Base-by-base conservation (phyloP, 2,113 vertebrate genomes). In the Galbula dea region DNA sequence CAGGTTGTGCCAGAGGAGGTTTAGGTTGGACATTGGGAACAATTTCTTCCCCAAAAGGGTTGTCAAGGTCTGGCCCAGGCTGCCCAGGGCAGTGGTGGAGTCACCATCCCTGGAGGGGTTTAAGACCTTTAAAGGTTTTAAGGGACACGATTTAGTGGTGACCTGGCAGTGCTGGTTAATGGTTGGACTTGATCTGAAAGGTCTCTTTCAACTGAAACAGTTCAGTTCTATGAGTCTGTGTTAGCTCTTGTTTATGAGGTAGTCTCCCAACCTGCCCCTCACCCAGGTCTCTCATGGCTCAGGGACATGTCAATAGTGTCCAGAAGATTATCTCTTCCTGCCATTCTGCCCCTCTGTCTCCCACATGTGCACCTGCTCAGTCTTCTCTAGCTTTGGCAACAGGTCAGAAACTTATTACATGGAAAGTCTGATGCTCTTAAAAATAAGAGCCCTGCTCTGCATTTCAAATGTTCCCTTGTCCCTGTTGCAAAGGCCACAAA, bases 281-380 rank as follows among this genome's bases (percentile, higher is more conserved):
- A 58, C n/a, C 19, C 20, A 29, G 27, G 29, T 27, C 24, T 55
- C 75, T 34, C n/a, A 6, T 16, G 36, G n/a, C 51, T 66, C 83
- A 49, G 49, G 37, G 11, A 36, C 34, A 74, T 1, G 16, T 20
- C 77, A 46, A 3, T 5, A 5, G 19, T 58, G 32, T 11, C 46
- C 52, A 24, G 67, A 59, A 10, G n/a, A 71, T 26, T 8, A 20
- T 36, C 39, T n/a, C 82, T 78, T 41, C 48, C 82, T 23, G 32
- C n/a, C 23, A 1, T 32, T 81, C 68, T n/a, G 18, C 68, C 43
- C 51, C 57, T 48, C 74, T 24, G 34, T 30, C 76, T 61, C 59
- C 23, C 63, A 59, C 34, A 58, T 0, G 0, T 8, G 34, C 24
- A 16, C 7, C 3, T 13, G 29, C 68, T 73, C 32, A 27, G 14